These are phyloP conservation scores for mouse (Mus musculus) DNA, from an alignment of 2,113 vertebrate genomes.

Conservation along the genomic window DNA sequence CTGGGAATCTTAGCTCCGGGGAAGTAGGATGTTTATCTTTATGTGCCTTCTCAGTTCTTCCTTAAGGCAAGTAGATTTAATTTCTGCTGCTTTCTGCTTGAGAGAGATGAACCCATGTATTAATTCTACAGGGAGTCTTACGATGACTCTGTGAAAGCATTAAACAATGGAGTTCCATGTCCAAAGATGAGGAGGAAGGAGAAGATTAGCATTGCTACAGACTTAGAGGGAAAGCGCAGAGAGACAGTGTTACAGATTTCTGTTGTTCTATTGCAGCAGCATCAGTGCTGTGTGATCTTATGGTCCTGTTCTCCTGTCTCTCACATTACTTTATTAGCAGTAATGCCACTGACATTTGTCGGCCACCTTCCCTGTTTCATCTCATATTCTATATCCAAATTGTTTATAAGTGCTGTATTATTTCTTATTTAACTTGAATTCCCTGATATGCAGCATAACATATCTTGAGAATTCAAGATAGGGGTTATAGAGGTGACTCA, in stretches of 20 bases:
- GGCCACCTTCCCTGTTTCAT: neutral
- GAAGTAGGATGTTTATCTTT: constrained; percentile 43
- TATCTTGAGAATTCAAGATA: constrained; percentile 19
- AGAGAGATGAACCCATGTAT: constrained; percentile 38
- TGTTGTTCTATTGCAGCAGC: neutral
- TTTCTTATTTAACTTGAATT: neutral
- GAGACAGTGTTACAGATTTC: neutral
- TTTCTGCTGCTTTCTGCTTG: constrained; percentile 53
- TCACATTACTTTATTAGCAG: neutral
- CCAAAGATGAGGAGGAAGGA: neutral
- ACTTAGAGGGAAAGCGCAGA: neutral
- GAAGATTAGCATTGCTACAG: neutral
- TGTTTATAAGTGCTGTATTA: neutral
- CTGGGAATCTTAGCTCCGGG: constrained; percentile 28
- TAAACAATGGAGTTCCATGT: neutral
- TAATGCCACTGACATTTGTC: neutral
- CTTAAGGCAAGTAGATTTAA: constrained; percentile 45
- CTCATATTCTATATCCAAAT: neutral
- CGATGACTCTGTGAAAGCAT: neutral
- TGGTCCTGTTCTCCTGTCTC: neutral
- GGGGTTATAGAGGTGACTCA: neutral
- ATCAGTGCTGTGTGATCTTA: neutral
- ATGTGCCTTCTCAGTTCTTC: constrained; percentile 40
- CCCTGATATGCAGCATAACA: neutral
- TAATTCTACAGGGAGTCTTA: neutral